Base-by-base conservation (phyloP, 2,113 vertebrate species). In the Onychorhynchus coronatus region DNA sequence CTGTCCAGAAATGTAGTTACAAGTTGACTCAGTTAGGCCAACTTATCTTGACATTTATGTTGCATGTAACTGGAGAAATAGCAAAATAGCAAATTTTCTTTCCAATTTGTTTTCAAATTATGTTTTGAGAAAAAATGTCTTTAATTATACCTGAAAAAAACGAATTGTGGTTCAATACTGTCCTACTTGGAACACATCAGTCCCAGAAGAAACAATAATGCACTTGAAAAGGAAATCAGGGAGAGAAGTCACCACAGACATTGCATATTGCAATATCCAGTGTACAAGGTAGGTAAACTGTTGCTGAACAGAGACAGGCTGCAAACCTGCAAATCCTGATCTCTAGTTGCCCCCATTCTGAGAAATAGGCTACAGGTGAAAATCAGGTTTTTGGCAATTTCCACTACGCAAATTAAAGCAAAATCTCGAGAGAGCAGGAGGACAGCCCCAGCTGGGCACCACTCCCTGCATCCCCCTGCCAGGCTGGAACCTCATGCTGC, bases 361-460 rank as follows among this genome's bases (percentile, higher is more conserved):
- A 76, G 39, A 58, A 71, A 84, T 1, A 2, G 9, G 31, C 37
- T 24, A 56, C 31, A 58, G 18, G 53, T 15, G 22, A 37, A 81
- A 70, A 77, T 11, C 7, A 31, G 2, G 0, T 0, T 28, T 50
- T 78, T 12, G n/a, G 56, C 22, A 13, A 20, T 33, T 89, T 83
- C 67, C 55, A 56, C 66, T 58, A 27, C 18, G 52, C 53, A 74
- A 67, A 66, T 6, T 4, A 17, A 61, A 53, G 61, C 27, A 42
- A 42, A 79, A 31, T 33, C 30, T 31, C 9, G 4, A 16, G 42
- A 35, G 24, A 31, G 41, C 35, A n/a, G 15, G 20, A 9, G 1
- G 0, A 3, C 41, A 71, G 47, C 6, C n/a, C 30, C 52, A 2
- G n/a, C 9, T 17, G 22, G 12, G 5, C 4, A 3, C 23, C 0